phyloP scores from a whole-genome alignment of 2,113 vertebrate species.

The Antennarius striatus region DNA sequence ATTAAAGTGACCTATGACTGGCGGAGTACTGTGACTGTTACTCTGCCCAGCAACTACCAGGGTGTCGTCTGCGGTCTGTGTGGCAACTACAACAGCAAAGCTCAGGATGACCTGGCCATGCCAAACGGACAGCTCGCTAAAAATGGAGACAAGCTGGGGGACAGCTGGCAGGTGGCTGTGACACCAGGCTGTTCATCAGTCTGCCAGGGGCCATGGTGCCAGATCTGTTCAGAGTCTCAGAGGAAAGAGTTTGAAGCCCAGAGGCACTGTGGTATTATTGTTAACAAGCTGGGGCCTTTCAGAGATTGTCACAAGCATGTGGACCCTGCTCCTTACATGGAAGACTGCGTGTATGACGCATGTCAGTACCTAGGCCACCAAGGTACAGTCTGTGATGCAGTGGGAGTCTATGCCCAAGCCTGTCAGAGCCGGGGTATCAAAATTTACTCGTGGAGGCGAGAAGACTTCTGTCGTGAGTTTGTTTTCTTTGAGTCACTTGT shows the following conservation, averaged over 20 bases:
- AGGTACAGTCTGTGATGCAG: constrained; percentile 60
- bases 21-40: constrained; percentile 45
- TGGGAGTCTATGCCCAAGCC: constrained; percentile 58
- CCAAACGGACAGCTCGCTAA: constrained; percentile 25
- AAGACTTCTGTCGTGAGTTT: constrained; percentile 73
- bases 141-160: constrained; percentile 50
- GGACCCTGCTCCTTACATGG: constrained; percentile 64
- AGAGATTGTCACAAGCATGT: constrained; percentile 55
- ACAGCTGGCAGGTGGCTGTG: constrained; percentile 57
- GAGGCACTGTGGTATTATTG: constrained; percentile 70
- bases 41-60: constrained; percentile 62
- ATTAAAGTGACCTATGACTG: constrained; percentile 74
- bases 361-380: constrained; percentile 63
- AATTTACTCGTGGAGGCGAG: constrained; percentile 65
- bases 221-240: constrained; percentile 51
- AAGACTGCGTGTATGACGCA: constrained; percentile 69
- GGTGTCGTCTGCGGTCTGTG: constrained; percentile 68
- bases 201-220: constrained; percentile 49
- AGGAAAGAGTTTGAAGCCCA: constrained; percentile 34
- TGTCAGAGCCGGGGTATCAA: constrained; percentile 65
- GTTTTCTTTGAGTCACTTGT: background rate
- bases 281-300: constrained; percentile 66
- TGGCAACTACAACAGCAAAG: constrained; percentile 67
- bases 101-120: constrained; percentile 63
- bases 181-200: constrained; percentile 59